These are phyloP conservation scores for Drosophila rhopaloa DNA, from an alignment of 1,140 invertebrate species.

Conservation along the genomic window DNA sequence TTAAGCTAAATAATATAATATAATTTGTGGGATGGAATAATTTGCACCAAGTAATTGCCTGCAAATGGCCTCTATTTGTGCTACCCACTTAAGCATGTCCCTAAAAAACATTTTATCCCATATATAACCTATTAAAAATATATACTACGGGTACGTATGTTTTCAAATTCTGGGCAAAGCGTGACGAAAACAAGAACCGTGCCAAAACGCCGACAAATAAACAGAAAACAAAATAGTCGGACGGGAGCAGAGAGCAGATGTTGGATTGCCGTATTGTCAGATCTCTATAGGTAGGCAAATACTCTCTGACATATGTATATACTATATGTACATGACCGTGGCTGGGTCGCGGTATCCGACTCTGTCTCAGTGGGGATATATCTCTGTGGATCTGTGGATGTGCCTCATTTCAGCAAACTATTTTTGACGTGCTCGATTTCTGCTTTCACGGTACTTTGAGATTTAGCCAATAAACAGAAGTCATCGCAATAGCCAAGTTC, in stretches of 20 bases:
- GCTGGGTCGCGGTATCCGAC: conserved; percentile 8
- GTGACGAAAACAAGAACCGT: conserved; percentile 61
- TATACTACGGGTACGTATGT: conserved; percentile 18
- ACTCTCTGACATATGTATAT: conserved; percentile 5
- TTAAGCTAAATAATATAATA: conserved; percentile 40
- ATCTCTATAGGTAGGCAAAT: conserved; percentile 24
- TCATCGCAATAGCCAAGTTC: not conserved
- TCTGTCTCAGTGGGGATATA: conserved; percentile 17
- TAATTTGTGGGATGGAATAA: conserved; percentile 45
- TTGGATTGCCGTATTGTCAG: conserved; percentile 29
- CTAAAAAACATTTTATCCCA: conserved; percentile 27
- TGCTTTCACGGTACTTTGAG: conserved; percentile 11
- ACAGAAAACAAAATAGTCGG: conserved; percentile 35
- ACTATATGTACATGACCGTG: conserved; percentile 26
- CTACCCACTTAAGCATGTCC: not conserved
- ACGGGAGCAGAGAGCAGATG: conserved; percentile 49
- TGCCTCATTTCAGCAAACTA: conserved; percentile 54
- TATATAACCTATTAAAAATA: conserved; percentile 22
- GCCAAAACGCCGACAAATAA: conserved; percentile 60
- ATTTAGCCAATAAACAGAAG: conserved; percentile 19
- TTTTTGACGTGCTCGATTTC: conserved; percentile 63
- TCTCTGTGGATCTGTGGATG: conserved; percentile 27
- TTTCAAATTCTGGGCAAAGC: conserved; percentile 35
- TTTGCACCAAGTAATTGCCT: conserved; percentile 62
- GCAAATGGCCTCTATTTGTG: conserved; percentile 9